A percentile compares a stretch with the other conserved stretches of the same genome.
These are phyloP conservation scores for Dryocosmus kuriphilus DNA, from an alignment of 2,888 invertebrate species.

Conservation along the genomic window DNA sequence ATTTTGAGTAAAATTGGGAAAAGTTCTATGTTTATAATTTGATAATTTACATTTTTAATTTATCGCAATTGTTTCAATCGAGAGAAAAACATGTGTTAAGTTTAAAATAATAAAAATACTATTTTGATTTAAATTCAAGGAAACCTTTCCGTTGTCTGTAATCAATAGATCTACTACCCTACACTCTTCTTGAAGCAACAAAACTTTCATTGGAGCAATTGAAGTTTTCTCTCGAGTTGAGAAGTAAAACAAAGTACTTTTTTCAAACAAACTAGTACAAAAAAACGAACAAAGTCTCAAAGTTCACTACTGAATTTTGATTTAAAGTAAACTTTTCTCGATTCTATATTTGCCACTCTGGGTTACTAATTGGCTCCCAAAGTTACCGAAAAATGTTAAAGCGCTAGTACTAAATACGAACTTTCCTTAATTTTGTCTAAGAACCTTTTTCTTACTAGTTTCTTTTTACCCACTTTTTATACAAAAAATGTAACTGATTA, in stretches of 20 bases:
- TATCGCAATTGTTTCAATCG: neutral
- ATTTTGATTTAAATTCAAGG: neutral
- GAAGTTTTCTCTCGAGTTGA: constrained; percentile 6
- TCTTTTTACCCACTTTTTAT: neutral
- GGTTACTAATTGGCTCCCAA: neutral
- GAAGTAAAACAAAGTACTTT: neutral
- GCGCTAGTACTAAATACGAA: too few species aligned
- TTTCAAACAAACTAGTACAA: neutral
- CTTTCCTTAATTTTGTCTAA: too few species aligned
- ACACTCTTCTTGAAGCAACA: neutral
- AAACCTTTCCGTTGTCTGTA: neutral
- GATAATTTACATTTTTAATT: neutral
- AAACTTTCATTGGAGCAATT: constrained; percentile 19
- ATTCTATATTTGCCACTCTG: neutral
- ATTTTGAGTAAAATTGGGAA: neutral
- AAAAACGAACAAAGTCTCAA: neutral
- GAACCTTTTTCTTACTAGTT: too few species aligned
- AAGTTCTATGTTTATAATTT: neutral
- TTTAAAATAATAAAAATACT: neutral
- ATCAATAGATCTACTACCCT: neutral
- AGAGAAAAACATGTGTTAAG: neutral
- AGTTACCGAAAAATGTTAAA: neutral
- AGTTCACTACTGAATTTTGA: neutral
- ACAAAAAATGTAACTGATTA: neutral
- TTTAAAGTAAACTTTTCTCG: neutral